Base-by-base conservation (phyloP, 1,140 invertebrate species). In the Lycorma delicatula region DNA sequence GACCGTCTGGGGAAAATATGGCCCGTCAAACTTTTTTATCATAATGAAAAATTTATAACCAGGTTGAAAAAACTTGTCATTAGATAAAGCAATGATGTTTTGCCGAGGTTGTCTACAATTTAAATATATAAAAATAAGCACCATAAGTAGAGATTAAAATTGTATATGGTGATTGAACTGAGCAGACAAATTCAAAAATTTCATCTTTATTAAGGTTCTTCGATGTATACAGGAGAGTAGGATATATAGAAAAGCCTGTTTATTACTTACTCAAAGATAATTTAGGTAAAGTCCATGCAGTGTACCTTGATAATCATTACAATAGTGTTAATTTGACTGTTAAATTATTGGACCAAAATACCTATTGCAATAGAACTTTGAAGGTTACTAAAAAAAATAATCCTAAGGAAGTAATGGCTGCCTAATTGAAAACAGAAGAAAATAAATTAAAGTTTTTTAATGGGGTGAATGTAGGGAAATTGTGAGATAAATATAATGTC, bases 401-500 rank as follows among this genome's bases (percentile, higher is more conserved):
- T 23, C 12, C 46, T 23, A 23, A 48, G 7, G 46, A 48, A 4
- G 49, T 51, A 2, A 27, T 49, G 11, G 66, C 71, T 3, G 63
- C 61, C 7, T 68, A 69, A 51, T 71, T 68, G 68, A 64, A 60
- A 27, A n/a, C n/a, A n/a, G n/a, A n/a, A n/a, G n/a, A n/a, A n/a
- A n/a, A n/a, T n/a, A n/a, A n/a, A n/a, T n/a, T n/a, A n/a, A n/a
- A n/a, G n/a, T n/a, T n/a, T n/a, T n/a, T n/a, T n/a, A n/a, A n/a
- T n/a, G n/a, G n/a, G n/a, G n/a, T n/a, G n/a, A n/a, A n/a, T n/a
- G n/a, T n/a, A n/a, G n/a, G n/a, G n/a, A n/a, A n/a, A n/a, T n/a
- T n/a, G n/a, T n/a, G n/a, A n/a, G 68, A 72, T 56, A 68, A 64
- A 47, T 56, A 66, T 9, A 61, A 64, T 50, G 70, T 70, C 1